phyloP scores from a whole-genome alignment of 2,113 vertebrate genomes.

The Bubalus kerabau region DNA sequence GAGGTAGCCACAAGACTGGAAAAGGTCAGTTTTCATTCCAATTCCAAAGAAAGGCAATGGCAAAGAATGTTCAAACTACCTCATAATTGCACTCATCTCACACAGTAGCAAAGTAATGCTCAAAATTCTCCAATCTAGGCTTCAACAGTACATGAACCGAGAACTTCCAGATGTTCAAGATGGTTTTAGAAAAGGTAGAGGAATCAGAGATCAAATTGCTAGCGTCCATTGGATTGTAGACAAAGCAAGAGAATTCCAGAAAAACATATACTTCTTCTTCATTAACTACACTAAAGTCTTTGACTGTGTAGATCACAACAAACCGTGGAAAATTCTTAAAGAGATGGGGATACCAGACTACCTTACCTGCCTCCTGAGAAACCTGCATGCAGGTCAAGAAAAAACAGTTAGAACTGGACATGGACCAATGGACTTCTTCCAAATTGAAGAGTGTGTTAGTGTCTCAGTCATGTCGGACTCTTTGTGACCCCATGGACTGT shows the following conservation, averaged over 20 bases:
- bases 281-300: not conserved
- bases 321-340: not conserved
- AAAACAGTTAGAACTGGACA: not conserved
- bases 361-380: not conserved
- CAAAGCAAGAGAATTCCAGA: not conserved
- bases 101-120: not conserved
- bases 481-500: not conserved
- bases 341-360: not conserved
- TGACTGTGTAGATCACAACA: not conserved
- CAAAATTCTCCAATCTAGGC: not conserved
- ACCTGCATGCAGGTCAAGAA: not conserved
- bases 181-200: not conserved
- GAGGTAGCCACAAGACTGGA: not conserved
- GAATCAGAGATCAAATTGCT: not conserved
- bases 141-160: not conserved
- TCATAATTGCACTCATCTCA: not conserved
- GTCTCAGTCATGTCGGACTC: not conserved
- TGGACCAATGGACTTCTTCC: not conserved
- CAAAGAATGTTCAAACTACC: not conserved
- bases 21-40: not conserved
- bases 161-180: not conserved
- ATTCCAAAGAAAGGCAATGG: not conserved
- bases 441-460: not conserved
- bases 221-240: accelerated
- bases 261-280: not conserved